Evolutionary conservation across 2,888 invertebrate species (phyloP).

Genomic region (Adelphocoris suturalis): DNA sequence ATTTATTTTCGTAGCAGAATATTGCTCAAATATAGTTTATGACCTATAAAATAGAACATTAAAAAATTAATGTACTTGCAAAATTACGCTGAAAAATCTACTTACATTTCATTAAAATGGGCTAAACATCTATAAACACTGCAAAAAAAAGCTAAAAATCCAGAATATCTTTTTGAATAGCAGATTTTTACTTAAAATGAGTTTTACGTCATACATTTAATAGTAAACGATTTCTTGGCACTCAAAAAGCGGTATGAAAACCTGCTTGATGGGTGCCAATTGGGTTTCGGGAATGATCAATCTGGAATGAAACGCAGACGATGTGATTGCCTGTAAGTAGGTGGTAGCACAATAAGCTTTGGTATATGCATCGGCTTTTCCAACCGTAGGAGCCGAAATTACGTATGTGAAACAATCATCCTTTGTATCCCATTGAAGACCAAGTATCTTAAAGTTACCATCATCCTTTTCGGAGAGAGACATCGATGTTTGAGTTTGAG

Average conservation of each 20-base stretch:
- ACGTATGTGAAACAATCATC: constrained; percentile 56
- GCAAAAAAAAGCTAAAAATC: too few relatives aligned
- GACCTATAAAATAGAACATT: too few relatives aligned
- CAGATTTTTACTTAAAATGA: too few relatives aligned
- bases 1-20: too few relatives aligned
- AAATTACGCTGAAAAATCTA: too few relatives aligned
- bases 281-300: background rate
- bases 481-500: background rate
- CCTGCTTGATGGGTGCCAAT: background rate
- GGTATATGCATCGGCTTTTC: background rate
- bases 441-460: constrained; percentile 58
- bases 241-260: background rate
- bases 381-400: constrained; percentile 1
- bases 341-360: background rate
- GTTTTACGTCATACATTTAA: too few relatives aligned
- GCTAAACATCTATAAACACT: too few relatives aligned
- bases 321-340: background rate
- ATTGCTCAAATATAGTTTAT: too few relatives aligned
- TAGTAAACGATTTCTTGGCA: too few relatives aligned
- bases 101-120: too few relatives aligned
- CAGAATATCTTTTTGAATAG: too few relatives aligned
- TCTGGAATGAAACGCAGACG: background rate
- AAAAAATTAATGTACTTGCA: too few relatives aligned
- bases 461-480: constrained; percentile 53
- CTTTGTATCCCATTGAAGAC: constrained; percentile 66